phyloP scores from a whole-genome alignment of 2,113 vertebrate genomes.

The Nematolebias whitei region DNA sequence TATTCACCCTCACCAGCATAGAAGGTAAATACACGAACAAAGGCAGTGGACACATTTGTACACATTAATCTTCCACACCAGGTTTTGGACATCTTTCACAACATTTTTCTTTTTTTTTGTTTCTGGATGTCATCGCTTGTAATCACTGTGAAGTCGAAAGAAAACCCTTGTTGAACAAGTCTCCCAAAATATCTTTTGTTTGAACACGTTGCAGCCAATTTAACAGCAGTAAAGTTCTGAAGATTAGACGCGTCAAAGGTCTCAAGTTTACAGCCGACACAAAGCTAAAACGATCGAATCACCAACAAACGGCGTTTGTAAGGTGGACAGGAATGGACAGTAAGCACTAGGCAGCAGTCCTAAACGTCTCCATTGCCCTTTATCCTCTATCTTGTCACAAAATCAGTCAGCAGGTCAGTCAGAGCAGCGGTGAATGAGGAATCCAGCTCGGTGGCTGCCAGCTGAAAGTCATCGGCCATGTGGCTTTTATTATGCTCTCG shows the following conservation, averaged over 20 bases:
- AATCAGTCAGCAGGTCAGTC: slow-evolving; percentile 43
- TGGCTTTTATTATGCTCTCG: slow-evolving; percentile 76
- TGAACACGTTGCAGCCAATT: neutral
- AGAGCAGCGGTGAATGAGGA: slow-evolving; percentile 36
- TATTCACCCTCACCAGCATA: neutral
- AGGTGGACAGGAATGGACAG: slow-evolving; percentile 22
- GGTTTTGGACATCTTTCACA: neutral
- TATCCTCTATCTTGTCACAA: slow-evolving; percentile 44
- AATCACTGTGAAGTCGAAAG: neutral
- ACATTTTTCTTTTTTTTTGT: neutral
- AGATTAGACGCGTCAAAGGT: neutral
- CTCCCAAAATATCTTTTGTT: slow-evolving; percentile 1
- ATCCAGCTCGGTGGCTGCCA: slow-evolving; percentile 47
- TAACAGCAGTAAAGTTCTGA: neutral
- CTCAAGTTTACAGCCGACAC: neutral
- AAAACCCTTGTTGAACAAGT: neutral
- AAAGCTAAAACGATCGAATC: too few relatives aligned
- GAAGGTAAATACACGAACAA: slow-evolving; percentile 39
- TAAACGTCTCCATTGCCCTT: slow-evolving; percentile 51
- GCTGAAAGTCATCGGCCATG: slow-evolving; percentile 77
- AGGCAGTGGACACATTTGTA: neutral
- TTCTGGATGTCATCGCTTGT: neutral
- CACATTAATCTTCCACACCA: neutral
- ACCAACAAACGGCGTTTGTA: neutral
- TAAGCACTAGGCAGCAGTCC: slow-evolving; percentile 45